Conservation (phyloP, 2,888 invertebrate species). For the Lordiphosa fenestrarum region DNA sequence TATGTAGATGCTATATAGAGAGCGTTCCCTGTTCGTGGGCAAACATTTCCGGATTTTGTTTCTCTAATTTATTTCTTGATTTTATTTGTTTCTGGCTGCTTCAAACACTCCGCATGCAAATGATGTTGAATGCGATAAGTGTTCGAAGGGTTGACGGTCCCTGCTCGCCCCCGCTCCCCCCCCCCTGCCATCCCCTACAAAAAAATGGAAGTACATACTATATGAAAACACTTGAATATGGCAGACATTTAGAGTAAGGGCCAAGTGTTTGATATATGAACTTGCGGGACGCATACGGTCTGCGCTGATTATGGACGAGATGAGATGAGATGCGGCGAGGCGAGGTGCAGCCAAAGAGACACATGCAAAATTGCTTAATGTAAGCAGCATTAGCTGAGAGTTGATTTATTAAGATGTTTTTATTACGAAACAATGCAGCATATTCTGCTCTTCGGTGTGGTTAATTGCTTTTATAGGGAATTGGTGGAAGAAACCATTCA, state of each 20-base stretch:
- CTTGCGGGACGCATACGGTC: constrained; percentile 63
- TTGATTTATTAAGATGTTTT: constrained; percentile 62
- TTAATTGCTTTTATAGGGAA: too few species aligned
- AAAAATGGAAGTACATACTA: constrained; percentile 24
- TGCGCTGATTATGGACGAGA: constrained; percentile 53
- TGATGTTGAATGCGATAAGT: constrained; percentile 72
- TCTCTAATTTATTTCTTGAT: constrained; percentile 76
- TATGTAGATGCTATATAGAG: constrained; percentile 8
- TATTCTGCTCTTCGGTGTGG: neutral
- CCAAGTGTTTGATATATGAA: constrained; percentile 66
- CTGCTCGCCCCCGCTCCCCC: neutral
- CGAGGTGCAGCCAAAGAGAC: neutral
- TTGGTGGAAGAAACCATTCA: too few species aligned
- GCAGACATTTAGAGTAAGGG: constrained; percentile 52
- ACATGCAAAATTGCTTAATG: constrained; percentile 30
- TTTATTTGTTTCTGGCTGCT: constrained; percentile 61
- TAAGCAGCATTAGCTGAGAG: constrained; percentile 15
- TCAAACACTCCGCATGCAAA: constrained; percentile 65
- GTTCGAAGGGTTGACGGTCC: constrained; percentile 64
- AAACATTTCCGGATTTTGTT: constrained; percentile 64
- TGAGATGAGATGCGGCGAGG: neutral
- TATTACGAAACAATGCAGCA: constrained; percentile 35
- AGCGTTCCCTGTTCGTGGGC: constrained; percentile 32
- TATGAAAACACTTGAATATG: constrained; percentile 54
- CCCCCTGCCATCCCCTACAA: neutral